Conservation (phyloP, 64 coral and sea anemone genomes). For the Platygyra sinensis region DNA sequence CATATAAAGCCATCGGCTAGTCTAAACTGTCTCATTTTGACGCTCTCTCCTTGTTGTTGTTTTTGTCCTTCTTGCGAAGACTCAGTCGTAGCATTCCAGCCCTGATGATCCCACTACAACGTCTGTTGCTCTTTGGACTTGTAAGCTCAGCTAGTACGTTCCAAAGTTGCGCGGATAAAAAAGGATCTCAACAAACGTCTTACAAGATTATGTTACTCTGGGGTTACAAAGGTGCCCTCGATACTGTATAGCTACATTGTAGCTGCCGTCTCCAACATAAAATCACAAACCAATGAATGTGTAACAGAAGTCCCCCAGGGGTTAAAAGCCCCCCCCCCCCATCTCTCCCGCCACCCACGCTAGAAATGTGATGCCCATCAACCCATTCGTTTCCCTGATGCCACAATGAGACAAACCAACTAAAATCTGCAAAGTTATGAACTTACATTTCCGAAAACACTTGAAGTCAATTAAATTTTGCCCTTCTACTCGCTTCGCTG, state of each 20-base stretch:
- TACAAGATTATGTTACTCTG: not conserved
- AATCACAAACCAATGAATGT: too few species aligned
- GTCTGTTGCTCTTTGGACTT: not conserved
- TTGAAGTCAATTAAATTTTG: too few species aligned
- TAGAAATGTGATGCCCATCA: too few species aligned
- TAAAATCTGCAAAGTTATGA: too few species aligned
- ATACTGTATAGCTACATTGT: not conserved
- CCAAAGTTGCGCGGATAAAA: not conserved
- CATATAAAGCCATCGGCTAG: too few species aligned
- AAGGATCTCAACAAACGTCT: not conserved
- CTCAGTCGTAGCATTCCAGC: constrained; percentile 31
- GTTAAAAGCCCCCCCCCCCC: not conserved
- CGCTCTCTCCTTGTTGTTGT: not conserved
- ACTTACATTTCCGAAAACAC: too few species aligned
- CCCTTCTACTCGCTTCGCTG: too few species aligned
- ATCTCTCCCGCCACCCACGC: not conserved
- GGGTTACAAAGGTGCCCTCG: not conserved
- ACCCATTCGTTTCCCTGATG: too few species aligned
- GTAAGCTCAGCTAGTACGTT: constrained; percentile 3
- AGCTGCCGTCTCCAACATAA: too few species aligned
- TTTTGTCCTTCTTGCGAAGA: constrained; percentile 29
- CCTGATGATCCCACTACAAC: constrained; percentile 4
- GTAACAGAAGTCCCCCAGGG: too few species aligned
- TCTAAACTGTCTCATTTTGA: not conserved
- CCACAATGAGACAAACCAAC: too few species aligned